Evolutionary conservation across 2,888 invertebrate species (phyloP).

Genomic region (Drosophila dives): DNA sequence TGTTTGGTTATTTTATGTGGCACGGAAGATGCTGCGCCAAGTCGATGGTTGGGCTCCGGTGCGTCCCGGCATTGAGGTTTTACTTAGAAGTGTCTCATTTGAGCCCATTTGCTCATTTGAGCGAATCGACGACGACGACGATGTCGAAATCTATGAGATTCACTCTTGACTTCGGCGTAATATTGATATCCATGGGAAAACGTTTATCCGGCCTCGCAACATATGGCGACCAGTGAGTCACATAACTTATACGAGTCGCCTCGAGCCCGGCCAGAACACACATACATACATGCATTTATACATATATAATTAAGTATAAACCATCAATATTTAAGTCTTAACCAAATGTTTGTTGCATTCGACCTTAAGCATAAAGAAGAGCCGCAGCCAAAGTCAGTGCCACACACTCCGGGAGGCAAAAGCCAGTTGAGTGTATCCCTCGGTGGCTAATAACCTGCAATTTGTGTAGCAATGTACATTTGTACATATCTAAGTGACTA

Average conservation of each 20-base stretch:
- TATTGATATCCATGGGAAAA: constrained; percentile 77
- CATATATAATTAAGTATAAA: constrained; percentile 26
- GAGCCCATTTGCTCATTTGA: constrained; percentile 67
- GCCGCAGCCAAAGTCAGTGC: background rate
- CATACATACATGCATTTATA: constrained; percentile 1
- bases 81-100: constrained; percentile 68
- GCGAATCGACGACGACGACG: constrained; percentile 59
- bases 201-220: constrained; percentile 20
- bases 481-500: constrained; percentile 42
- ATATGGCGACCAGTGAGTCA: constrained; percentile 45
- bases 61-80: constrained; percentile 38
- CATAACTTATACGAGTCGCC: constrained; percentile 13
- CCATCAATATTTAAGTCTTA: constrained; percentile 55
- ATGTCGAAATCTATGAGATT: constrained; percentile 72
- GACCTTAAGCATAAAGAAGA: background rate
- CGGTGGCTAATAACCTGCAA: constrained; percentile 72
- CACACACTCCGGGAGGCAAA: constrained; percentile 10
- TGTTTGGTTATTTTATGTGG: constrained; percentile 60
- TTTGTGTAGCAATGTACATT: constrained; percentile 59
- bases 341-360: constrained; percentile 41
- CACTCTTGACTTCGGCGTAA: constrained; percentile 48
- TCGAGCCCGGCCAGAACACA: background rate
- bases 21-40: constrained; percentile 18
- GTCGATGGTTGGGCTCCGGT: constrained; percentile 16
- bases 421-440: constrained; percentile 82